phyloP scores from a whole-genome alignment of 2,888 invertebrate species.

The Drosophila borborema region DNA sequence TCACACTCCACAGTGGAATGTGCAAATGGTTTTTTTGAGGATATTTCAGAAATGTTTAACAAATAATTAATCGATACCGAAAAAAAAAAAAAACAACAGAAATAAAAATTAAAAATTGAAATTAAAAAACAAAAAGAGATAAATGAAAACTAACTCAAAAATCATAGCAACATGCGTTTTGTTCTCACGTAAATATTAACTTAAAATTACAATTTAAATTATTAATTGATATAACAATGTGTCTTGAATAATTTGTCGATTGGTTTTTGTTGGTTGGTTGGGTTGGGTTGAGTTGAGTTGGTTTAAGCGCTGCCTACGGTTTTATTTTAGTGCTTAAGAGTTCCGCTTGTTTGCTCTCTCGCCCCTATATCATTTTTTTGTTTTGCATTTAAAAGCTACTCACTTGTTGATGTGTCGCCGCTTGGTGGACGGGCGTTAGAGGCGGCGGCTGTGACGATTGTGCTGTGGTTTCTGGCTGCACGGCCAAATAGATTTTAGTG shows the following conservation, averaged over 20 bases:
- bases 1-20: constrained; percentile 46
- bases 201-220: constrained; percentile 34
- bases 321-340: constrained; percentile 16
- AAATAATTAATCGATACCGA: constrained; percentile 38
- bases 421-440: constrained; percentile 86
- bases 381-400: constrained; percentile 83
- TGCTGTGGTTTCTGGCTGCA: constrained; percentile 88
- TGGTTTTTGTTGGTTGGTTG: constrained; percentile 12
- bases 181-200: constrained; percentile 33
- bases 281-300: constrained; percentile 7
- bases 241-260: constrained; percentile 23
- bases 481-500: constrained; percentile 93
- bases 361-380: constrained; percentile 40
- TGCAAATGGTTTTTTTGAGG: constrained; percentile 30
- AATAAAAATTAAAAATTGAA: not conserved
- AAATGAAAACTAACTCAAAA: constrained; percentile 31
- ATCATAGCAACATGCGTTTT: constrained; percentile 50
- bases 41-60: constrained; percentile 24
- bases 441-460: constrained; percentile 86
- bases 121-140: not conserved
- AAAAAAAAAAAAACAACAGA: constrained; percentile 23
- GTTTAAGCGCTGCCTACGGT: constrained; percentile 32
- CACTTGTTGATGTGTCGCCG: constrained; percentile 84
- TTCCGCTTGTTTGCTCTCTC: constrained; percentile 22
- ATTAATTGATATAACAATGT: constrained; percentile 37